These are phyloP conservation scores for Diplodus puntazzo DNA, from an alignment of 2,797 vertebrate genomes.

Conservation along the genomic window DNA sequence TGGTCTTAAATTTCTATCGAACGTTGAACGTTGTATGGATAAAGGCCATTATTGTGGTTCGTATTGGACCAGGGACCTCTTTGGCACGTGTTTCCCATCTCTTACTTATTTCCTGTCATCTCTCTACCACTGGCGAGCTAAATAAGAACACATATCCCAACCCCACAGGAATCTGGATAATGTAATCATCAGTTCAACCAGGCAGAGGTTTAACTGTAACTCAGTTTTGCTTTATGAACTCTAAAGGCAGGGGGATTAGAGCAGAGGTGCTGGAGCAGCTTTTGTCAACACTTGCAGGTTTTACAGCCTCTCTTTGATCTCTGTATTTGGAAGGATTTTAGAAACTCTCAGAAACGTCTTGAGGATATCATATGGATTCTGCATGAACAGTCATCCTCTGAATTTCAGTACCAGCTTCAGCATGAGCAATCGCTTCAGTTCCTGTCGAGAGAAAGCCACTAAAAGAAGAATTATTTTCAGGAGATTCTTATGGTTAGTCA, in stretches of 20 bases:
- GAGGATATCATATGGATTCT: conserved; percentile 16
- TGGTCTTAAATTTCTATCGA: not conserved
- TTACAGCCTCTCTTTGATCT: conserved; percentile 54
- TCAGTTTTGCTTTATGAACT: conserved; percentile 1
- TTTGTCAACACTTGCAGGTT: conserved; percentile 31
- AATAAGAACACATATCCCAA: no score
- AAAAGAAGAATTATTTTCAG: not conserved
- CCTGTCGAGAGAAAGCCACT: not conserved
- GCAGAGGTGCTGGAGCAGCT: conserved; percentile 36
- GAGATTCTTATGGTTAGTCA: not conserved
- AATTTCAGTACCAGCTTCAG: conserved; percentile 2
- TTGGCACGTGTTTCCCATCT: no score
- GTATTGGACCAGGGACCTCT: no score
- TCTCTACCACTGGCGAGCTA: no score
- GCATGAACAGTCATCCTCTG: conserved; percentile 6
- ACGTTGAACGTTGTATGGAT: not conserved
- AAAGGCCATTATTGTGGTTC: no score
- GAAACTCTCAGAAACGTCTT: conserved; percentile 21
- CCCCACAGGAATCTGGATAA: not conserved
- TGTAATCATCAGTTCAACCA: not conserved
- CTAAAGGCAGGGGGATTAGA: conserved; percentile 36
- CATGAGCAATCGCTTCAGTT: not conserved
- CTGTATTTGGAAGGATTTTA: conserved; percentile 39
- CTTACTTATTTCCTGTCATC: no score
- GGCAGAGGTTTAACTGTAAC: not conserved